Evolutionary conservation across 2,113 vertebrate species (phyloP).

Genomic region (Pungitius pungitius): DNA sequence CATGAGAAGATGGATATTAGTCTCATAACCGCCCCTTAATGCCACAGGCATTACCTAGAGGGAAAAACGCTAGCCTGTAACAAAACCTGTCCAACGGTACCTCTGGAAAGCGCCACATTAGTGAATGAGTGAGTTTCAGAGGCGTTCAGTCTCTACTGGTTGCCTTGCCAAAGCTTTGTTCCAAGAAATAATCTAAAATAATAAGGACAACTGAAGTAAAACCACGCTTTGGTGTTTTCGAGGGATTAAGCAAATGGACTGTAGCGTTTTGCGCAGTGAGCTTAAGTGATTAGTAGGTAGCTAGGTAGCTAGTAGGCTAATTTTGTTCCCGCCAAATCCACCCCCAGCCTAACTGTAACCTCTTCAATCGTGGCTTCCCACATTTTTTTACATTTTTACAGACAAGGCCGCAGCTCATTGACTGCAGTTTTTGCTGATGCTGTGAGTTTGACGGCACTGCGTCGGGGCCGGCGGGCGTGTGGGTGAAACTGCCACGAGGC

Average conservation of each 20-base stretch:
- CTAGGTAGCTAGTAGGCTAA: neutral
- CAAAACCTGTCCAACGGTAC: neutral
- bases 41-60: neutral
- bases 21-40: neutral
- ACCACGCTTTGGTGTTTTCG: neutral
- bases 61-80: neutral
- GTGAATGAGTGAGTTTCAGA: no score
- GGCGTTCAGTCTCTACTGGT: no score
- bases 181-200: neutral
- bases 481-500: constrained; percentile 20
- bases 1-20: neutral
- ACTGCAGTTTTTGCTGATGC: neutral
- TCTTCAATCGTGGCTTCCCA: no score
- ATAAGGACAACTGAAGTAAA: neutral
- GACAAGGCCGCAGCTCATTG: neutral
- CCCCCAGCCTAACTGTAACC: no score
- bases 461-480: neutral
- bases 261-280: neutral
- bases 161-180: neutral
- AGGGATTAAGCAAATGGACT: neutral
- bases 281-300: no score
- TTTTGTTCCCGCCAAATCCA: neutral
- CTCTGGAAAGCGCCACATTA: neutral
- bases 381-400: no score
- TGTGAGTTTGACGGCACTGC: constrained; percentile 16